Evolutionary conservation across 2,888 invertebrate genomes (phyloP).

Genomic region (Pachydiplax longipennis): DNA sequence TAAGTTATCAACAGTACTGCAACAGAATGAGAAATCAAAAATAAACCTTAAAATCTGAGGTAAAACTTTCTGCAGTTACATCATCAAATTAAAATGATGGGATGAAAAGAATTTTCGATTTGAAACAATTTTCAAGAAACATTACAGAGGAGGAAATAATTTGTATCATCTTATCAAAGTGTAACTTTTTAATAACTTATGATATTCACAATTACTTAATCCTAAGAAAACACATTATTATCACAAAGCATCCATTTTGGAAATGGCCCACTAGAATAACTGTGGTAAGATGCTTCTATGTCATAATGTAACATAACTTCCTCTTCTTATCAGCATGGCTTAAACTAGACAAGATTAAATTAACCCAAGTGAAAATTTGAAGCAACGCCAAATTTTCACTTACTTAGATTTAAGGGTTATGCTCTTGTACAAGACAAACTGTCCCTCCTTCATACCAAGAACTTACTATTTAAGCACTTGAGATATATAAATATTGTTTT

Average conservation of each 20-base stretch:
- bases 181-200: too few species aligned
- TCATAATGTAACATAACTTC: not conserved
- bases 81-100: too few species aligned
- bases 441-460: not conserved
- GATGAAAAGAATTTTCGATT: too few species aligned
- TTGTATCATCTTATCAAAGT: too few species aligned
- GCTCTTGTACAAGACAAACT: not conserved
- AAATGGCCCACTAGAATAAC: not conserved
- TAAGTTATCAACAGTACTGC: too few species aligned
- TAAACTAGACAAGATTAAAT: not conserved
- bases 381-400: not conserved
- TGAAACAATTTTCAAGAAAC: too few species aligned
- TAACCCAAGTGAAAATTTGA: not conserved
- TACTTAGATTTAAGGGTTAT: not conserved
- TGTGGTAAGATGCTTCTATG: not conserved
- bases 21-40: too few species aligned
- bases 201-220: too few species aligned
- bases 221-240: not conserved
- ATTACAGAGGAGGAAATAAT: too few species aligned
- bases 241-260: not conserved
- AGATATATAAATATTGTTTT: constrained; percentile 6
- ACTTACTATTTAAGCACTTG: constrained; percentile 6
- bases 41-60: too few species aligned
- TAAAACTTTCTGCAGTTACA: too few species aligned
- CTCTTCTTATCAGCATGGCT: not conserved